Base-by-base conservation (phyloP, 2,113 vertebrate genomes). In the Scolopax mira region DNA sequence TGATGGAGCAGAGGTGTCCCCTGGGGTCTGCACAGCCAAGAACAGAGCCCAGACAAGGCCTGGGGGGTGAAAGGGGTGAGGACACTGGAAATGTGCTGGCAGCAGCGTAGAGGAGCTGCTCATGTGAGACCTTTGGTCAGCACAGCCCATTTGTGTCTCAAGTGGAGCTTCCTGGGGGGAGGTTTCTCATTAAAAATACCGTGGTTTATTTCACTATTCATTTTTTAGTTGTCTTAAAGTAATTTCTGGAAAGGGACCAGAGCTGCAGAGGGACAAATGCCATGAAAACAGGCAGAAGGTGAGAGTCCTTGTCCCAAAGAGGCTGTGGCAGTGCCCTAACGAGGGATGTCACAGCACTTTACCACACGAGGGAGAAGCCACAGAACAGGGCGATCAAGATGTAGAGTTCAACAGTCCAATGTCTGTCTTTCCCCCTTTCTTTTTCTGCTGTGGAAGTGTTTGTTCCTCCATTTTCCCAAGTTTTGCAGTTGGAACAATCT, bases 261-360 rank as follows among this genome's bases (percentile, higher is more conserved):
- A 48, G 10, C 42, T 80, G 13, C 74, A 25, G 31, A 15, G 51
- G 33, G 39, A 41, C 21, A 35, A 35, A 24, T 18, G 19, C 16
- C 1, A 0, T 5, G 22, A 22, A 54, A 54, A 42, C 1, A 0
- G n/a, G 30, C 0, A 0, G 57, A 28, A 42, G 21, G 22, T 0
- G 15, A 5, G 55, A 46, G 19, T 10, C 22, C 4, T 8, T 14
- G 17, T 19, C 64, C 15, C 2, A 3, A 0, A 6, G 11, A 16
- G 28, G 37, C 30, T 13, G 8, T 2, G 37, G 17, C 69, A 11
- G 5, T 11, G 61, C n/a, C 16, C 8, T 14, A 5, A 5, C 8
- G 2, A 15, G 67, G 54, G 39, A 10, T 18, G 35, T 14, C 23
- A 14, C 41, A 2, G 5, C 7, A 1, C 30, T 24, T 37, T 6